A percentile compares a stretch with the other conserved stretches of the same genome.
phyloP scores from a whole-genome alignment of 2,888 invertebrate species.

The Agapostemon virescens region DNA sequence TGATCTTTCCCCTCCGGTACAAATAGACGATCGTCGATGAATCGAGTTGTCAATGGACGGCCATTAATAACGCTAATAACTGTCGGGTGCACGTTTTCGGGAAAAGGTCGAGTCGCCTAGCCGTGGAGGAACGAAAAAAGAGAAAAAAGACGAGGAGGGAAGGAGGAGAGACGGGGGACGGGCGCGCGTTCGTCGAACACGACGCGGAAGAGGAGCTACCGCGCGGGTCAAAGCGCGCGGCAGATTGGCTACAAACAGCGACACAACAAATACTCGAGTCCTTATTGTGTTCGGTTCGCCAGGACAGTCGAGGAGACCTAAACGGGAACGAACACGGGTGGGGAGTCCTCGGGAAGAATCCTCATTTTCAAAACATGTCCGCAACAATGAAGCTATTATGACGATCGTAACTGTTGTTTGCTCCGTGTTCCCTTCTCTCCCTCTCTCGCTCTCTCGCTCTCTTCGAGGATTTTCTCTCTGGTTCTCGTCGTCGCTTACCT shows the following conservation, averaged over 20 bases:
- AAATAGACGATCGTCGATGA: conserved; percentile 62
- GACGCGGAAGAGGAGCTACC: conserved; percentile 46
- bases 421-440: conserved; percentile 58
- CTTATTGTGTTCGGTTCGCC: conserved; percentile 58
- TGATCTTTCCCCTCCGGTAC: conserved; percentile 57
- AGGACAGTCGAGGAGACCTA: conserved; percentile 49
- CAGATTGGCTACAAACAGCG: conserved; percentile 77
- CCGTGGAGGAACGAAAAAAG: conserved; percentile 3
- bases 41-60: conserved; percentile 72
- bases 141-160: conserved; percentile 21
- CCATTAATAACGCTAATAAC: conserved; percentile 79
- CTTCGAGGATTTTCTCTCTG: conserved; percentile 5
- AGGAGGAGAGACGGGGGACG: conserved; percentile 36
- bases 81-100: conserved; percentile 70
- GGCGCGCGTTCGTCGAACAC: conserved; percentile 25
- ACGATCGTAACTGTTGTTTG: conserved; percentile 73
- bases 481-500: conserved; percentile 68
- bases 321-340: not conserved
- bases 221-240: conserved; percentile 72
- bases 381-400: conserved; percentile 79
- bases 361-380: conserved; percentile 80
- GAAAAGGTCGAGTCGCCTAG: conserved; percentile 57
- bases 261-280: conserved; percentile 77
- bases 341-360: conserved; percentile 51
- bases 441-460: conserved; percentile 37